These are phyloP conservation scores for Kryptopterus vitreolus DNA, from an alignment of 2,797 vertebrate genomes.

Conservation along the genomic window DNA sequence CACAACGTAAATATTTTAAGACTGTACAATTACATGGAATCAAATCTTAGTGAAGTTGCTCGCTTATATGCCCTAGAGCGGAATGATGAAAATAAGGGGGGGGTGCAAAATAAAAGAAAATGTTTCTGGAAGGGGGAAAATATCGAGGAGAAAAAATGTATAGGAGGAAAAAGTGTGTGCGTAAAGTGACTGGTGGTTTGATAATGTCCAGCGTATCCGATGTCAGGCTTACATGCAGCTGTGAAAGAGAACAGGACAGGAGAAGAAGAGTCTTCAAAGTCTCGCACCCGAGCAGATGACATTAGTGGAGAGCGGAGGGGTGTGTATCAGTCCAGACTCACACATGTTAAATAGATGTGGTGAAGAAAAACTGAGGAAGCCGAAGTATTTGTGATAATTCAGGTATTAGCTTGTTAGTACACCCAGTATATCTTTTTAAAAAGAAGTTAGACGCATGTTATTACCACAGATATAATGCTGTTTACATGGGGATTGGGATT, in stretches of 20 bases:
- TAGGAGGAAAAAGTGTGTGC: conserved; percentile 2
- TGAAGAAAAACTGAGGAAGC: too few relatives aligned
- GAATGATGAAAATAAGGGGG: conserved; percentile 32
- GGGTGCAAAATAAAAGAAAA: conserved; percentile 29
- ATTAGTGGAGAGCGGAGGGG: background rate
- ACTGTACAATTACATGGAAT: conserved; percentile 70
- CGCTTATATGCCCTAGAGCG: conserved; percentile 54
- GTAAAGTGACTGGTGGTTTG: background rate
- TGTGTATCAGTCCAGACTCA: background rate
- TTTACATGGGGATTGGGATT: background rate
- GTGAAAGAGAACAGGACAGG: conserved; percentile 18
- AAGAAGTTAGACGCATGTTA: background rate
- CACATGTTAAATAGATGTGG: background rate
- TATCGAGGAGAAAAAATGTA: background rate
- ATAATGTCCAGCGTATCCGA: conserved; percentile 18
- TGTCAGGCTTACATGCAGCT: background rate
- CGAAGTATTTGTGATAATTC: background rate
- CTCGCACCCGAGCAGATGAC: conserved; percentile 47
- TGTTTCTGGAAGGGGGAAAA: conserved; percentile 25
- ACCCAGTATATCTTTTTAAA: background rate
- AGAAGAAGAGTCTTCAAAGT: conserved; percentile 59
- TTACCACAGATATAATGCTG: background rate
- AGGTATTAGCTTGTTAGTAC: background rate
- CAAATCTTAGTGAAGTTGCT: conserved; percentile 66
- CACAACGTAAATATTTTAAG: conserved; percentile 70